Base-by-base conservation (phyloP, 2,113 vertebrate species). In the Pseudopodoces humilis region DNA sequence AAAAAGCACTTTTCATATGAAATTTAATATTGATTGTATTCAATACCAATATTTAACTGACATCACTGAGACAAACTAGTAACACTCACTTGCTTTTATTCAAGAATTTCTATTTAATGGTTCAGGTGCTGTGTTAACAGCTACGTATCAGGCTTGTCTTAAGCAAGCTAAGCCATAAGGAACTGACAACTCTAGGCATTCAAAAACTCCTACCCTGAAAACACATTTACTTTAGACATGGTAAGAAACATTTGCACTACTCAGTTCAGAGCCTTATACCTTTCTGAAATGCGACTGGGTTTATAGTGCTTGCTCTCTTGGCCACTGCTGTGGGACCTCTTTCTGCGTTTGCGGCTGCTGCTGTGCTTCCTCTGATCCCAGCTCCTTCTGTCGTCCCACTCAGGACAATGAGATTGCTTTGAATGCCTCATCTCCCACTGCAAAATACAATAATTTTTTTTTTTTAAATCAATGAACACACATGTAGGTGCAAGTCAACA, bases 311-410 rank as follows among this genome's bases (percentile, higher is more conserved):
- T 98, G 94, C 99, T 99, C 93, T 99, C 99, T 76, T 98, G 98
- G 64, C 98, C 99, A 43, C 99, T 99, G 97, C 99, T 99, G 80
- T 98, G 98, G 10, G 99, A 99, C 74, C 98, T 98, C 72, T 96
- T 97, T 74, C 96, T 98, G 60, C 97, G 97, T 21, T 99, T 98
- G 83, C 98, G 99, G 76, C 96, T 97, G 95, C 94, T 98, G 25
- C 98, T 98, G 94, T 98, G 98, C 90, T 98, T 98, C 88, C 97
- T 97, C 53, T 97, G 89, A 71, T 98, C 98, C 98, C 98, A 98
- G 95, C 98, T 98, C 96, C 97, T 97, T 37, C 98, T 98, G 80
- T 98, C 97, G 0, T 98, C 97, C 98, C 98, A 98, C 62, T 98
- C 98, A 21, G 98, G 98, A 69, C 98, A 98, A 58, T 98, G 98